Evolutionary conservation across 1,140 invertebrate species (phyloP).

Genomic region (Anthonomus grandis): DNA sequence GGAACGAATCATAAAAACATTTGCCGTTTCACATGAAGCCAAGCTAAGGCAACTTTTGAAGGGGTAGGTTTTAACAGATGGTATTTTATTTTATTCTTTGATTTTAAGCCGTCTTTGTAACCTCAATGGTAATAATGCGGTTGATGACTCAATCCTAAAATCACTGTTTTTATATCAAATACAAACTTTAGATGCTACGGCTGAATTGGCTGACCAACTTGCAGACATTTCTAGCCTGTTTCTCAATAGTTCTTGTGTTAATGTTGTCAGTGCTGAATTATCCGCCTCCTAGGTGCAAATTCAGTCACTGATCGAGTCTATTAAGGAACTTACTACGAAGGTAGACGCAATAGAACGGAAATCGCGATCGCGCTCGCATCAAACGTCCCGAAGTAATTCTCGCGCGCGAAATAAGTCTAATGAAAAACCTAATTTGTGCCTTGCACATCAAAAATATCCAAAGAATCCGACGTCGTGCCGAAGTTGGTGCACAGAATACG

Average conservation of each 20-base stretch:
- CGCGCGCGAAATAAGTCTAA: neutral
- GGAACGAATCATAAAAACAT: neutral
- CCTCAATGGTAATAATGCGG: constrained; percentile 2
- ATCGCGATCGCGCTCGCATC: neutral
- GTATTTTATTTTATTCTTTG: neutral
- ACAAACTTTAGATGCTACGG: constrained; percentile 3
- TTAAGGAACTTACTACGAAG: neutral
- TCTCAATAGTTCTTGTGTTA: neutral
- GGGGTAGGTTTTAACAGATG: constrained; percentile 3
- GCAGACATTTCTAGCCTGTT: neutral
- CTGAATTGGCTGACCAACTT: constrained; percentile 5
- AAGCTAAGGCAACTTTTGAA: constrained; percentile 7
- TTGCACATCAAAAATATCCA: neutral
- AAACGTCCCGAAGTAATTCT: neutral
- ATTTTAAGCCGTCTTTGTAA: constrained; percentile 7
- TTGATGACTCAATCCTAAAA: constrained; percentile 10
- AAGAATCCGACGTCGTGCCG: neutral
- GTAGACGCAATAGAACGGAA: constrained; percentile 1
- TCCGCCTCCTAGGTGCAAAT: constrained; percentile 1
- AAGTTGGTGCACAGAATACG: constrained; percentile 1
- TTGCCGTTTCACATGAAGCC: neutral
- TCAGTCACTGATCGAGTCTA: neutral
- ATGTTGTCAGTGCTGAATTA: constrained; percentile 1
- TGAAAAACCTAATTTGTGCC: constrained; percentile 3
- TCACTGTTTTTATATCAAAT: neutral